These are phyloP conservation scores for Cantharis nigra DNA, from an alignment of 2,888 invertebrate species.

Conservation along the genomic window DNA sequence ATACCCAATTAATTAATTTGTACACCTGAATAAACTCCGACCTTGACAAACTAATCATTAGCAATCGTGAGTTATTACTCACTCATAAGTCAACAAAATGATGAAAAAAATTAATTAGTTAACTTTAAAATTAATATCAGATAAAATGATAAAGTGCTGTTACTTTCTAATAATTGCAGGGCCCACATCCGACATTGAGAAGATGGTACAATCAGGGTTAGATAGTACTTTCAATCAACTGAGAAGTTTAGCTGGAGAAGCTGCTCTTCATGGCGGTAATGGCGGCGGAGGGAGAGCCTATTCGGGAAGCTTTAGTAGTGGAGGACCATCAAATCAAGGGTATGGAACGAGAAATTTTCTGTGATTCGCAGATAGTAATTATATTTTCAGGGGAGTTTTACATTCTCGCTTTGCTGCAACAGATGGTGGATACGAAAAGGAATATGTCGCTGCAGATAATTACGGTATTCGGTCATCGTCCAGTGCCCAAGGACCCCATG, in stretches of 20 bases:
- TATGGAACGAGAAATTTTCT: neutral
- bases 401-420: slow-evolving; percentile 55
- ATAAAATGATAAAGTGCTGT: neutral
- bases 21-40: no score
- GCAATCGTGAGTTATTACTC: neutral
- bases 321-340: neutral
- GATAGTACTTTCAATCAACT: neutral
- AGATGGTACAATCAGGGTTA: neutral
- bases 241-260: neutral
- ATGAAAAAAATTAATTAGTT: neutral
- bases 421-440: slow-evolving; percentile 6
- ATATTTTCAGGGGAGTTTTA: slow-evolving; percentile 45
- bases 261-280: neutral
- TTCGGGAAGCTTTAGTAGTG: neutral
- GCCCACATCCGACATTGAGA: neutral
- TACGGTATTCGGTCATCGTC: slow-evolving; percentile 52
- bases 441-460: slow-evolving; percentile 39
- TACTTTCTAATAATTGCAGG: neutral
- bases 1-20: neutral
- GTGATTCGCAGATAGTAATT: neutral
- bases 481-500: slow-evolving; percentile 54
- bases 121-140: neutral
- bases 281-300: neutral
- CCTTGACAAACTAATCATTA: neutral
- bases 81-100: neutral